Conservation (phyloP, 2,888 invertebrate genomes). For the Monoplex corrugatus region DNA sequence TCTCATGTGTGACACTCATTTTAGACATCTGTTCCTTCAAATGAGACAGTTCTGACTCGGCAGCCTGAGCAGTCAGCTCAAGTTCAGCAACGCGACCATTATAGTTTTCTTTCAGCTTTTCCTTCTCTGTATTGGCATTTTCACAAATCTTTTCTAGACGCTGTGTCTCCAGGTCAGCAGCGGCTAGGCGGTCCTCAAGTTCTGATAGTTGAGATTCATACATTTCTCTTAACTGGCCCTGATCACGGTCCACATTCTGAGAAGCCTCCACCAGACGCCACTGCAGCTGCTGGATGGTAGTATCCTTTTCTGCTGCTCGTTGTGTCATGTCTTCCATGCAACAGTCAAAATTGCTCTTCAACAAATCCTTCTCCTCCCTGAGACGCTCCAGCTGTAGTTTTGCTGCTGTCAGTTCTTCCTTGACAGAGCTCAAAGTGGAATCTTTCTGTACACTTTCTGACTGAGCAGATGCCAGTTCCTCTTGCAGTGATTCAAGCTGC, state of each 20-base stretch:
- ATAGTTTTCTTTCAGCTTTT: constrained; percentile 50
- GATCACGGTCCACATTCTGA: constrained; percentile 56
- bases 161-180: constrained; percentile 46
- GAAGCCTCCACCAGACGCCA: constrained; percentile 58
- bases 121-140: constrained; percentile 39
- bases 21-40: constrained; percentile 56
- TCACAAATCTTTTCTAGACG: constrained; percentile 48
- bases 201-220: constrained; percentile 60
- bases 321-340: constrained; percentile 62
- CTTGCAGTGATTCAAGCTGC: constrained; percentile 22
- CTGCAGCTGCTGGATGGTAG: constrained; percentile 52
- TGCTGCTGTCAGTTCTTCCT: constrained; percentile 44
- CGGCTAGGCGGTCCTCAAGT: constrained; percentile 55
- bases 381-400: constrained; percentile 40
- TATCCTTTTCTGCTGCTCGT: constrained; percentile 53
- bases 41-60: constrained; percentile 49
- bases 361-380: constrained; percentile 59
- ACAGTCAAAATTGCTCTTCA: constrained; percentile 61
- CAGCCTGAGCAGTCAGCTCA: constrained; percentile 52
- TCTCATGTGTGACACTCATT: constrained; percentile 49
- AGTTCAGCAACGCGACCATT: constrained; percentile 57
- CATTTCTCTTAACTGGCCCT: constrained; percentile 58
- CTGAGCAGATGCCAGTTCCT: constrained; percentile 50
- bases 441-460: constrained; percentile 57
- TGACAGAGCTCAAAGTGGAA: constrained; percentile 17